Percentiles rank a stretch among this genome's conserved stretches.
Conservation (phyloP, 37 sponge, comb jelly and placozoan genomes). For the Bolinopsis microptera region DNA sequence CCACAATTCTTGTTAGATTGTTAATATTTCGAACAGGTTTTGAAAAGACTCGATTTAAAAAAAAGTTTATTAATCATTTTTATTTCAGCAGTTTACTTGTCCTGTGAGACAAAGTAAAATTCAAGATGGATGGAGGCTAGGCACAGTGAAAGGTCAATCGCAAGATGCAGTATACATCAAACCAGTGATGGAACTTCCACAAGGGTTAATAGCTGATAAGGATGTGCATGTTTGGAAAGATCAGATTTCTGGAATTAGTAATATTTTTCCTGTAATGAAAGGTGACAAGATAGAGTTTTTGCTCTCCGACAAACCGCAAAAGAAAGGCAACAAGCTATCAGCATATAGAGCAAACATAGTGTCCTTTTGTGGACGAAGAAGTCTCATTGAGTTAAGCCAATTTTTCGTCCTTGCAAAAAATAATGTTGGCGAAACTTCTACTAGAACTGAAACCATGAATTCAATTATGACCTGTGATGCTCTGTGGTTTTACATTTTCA, state of each 20-base stretch:
- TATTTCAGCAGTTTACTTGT: background rate
- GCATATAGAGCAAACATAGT: background rate
- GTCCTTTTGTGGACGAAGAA: background rate
- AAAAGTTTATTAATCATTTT: background rate
- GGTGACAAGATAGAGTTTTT: background rate
- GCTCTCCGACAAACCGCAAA: background rate
- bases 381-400: background rate
- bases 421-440: background rate
- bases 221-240: background rate
- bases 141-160: no score
- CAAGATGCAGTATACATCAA: background rate
- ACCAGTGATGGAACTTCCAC: background rate
- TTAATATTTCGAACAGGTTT: no score
- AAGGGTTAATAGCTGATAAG: background rate
- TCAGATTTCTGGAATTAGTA: background rate
- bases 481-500: slow-evolving; percentile 24
- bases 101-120: background rate
- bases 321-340: background rate
- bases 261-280: background rate
- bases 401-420: background rate
- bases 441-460: slow-evolving; percentile 3
- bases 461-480: slow-evolving; percentile 21
- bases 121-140: background rate
- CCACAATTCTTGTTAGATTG: background rate
- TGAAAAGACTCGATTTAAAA: no score